Base-by-base conservation (phyloP, 2,113 vertebrate species). In the Peromyscus leucopus region DNA sequence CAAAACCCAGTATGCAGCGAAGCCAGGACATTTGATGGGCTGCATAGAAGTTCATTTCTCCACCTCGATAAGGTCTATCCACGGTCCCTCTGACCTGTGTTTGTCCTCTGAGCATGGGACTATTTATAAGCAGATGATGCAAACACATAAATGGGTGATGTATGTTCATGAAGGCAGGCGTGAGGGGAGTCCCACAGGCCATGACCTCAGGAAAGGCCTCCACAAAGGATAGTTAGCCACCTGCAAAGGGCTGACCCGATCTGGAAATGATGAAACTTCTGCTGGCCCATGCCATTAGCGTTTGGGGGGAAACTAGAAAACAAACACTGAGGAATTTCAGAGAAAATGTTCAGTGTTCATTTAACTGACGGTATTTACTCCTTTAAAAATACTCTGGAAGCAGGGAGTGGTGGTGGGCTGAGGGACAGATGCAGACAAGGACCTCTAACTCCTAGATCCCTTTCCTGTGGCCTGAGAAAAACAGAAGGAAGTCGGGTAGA, bases 281-380 rank as follows among this genome's bases (percentile, higher is more conserved):
- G 42, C 59, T 39, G 91, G 61, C 74, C 88, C 80, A 26, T 22
- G 87, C 22, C 55, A 7, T 96, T 96, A 91, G 84, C 61, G 36
- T 79, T 89, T 89, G 91, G 75, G 57, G 89, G 61, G 94, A 97
- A 84, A 94, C 72, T 65, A 93, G 90, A 71, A 46, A 46, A 31
- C 8, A 63, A 84, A 84, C 46, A 86, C 69, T 93, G 95, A 93
- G 33, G 0, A 72, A 46, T 95, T 94, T 95, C 59, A 63, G 95
- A 84, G 90, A 97, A 93, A 79, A 39, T 97, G 95, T 55, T 89
- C 88, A 83, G 1, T 72, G 55, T 36, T 74, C 39, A 11, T 33
- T 65, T 3, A 19, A 19, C 36, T 46, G 46, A 51, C 5, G 6
- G 33, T 36, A 39, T 55, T 80, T 33, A 24, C 5, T 65, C 57